Conservation (phyloP, 2,113 vertebrate species). For the Lepus americanus region DNA sequence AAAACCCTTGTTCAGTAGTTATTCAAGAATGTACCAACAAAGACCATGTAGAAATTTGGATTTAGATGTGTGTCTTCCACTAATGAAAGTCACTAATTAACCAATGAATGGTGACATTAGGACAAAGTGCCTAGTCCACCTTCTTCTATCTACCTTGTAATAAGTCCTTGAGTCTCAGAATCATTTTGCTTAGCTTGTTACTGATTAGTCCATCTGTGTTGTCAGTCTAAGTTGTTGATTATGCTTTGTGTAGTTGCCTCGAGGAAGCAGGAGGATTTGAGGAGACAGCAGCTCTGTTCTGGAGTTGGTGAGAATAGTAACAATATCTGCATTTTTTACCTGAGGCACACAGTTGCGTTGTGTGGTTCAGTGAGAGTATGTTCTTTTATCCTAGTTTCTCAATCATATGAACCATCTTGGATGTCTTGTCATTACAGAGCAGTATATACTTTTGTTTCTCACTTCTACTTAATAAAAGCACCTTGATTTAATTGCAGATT, state of each 20-base stretch:
- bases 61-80: neutral
- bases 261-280: neutral
- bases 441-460: neutral
- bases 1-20: neutral
- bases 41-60: neutral
- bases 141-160: neutral
- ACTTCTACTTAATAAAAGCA: neutral
- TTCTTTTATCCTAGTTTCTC: neutral
- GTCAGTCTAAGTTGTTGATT: neutral
- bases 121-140: accelerated
- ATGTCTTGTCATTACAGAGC: neutral
- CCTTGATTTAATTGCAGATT: neutral
- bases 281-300: neutral
- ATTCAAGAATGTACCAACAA: neutral
- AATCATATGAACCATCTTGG: neutral
- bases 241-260: neutral
- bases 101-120: neutral
- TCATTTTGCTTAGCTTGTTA: neutral
- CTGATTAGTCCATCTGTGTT: neutral
- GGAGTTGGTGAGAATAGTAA: neutral
- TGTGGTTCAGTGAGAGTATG: neutral
- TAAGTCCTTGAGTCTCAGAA: neutral
- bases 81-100: neutral
- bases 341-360: neutral
- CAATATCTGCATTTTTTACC: accelerated